Evolutionary conservation across 1,140 invertebrate species (phyloP).

Genomic region (Apis dorsata): DNA sequence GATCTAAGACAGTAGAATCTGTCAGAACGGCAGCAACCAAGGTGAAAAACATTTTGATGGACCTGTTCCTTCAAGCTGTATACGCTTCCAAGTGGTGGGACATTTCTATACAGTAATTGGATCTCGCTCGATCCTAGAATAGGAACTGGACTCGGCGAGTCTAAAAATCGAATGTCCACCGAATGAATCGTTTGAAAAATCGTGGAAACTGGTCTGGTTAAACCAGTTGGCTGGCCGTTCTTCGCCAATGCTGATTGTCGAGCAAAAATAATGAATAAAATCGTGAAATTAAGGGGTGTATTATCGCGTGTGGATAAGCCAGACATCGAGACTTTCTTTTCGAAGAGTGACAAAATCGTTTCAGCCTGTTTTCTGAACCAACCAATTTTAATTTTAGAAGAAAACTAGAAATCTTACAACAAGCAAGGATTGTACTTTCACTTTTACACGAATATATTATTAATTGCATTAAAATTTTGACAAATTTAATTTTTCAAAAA

Average conservation of each 20-base stretch:
- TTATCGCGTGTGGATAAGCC: not conserved
- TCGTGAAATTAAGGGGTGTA: constrained; percentile 12
- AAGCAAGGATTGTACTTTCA: too few species aligned
- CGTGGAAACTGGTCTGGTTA: constrained; percentile 48
- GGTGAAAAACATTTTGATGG: constrained; percentile 1
- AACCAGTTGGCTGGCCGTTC: constrained; percentile 46
- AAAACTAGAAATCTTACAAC: too few species aligned
- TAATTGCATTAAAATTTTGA: too few species aligned
- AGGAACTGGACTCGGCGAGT: constrained; percentile 49
- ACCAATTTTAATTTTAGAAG: too few species aligned
- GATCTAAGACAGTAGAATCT: not conserved
- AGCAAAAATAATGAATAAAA: constrained; percentile 26
- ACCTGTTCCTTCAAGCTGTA: not conserved
- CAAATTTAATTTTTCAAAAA: too few species aligned
- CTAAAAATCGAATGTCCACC: constrained; percentile 44
- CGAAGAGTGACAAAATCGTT: not conserved
- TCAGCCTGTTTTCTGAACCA: not conserved
- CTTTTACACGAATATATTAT: too few species aligned
- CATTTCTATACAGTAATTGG: constrained; percentile 21
- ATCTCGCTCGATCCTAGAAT: constrained; percentile 36
- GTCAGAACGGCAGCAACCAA: not conserved
- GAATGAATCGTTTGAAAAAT: constrained; percentile 55
- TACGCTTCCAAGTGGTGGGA: not conserved
- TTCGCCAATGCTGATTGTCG: not conserved
- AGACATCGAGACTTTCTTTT: not conserved